A percentile compares a stretch with the other conserved stretches of the same genome.
Evolutionary conservation across 2,797 vertebrate species (phyloP).

Genomic region (Arctocebus calabarensis): DNA sequence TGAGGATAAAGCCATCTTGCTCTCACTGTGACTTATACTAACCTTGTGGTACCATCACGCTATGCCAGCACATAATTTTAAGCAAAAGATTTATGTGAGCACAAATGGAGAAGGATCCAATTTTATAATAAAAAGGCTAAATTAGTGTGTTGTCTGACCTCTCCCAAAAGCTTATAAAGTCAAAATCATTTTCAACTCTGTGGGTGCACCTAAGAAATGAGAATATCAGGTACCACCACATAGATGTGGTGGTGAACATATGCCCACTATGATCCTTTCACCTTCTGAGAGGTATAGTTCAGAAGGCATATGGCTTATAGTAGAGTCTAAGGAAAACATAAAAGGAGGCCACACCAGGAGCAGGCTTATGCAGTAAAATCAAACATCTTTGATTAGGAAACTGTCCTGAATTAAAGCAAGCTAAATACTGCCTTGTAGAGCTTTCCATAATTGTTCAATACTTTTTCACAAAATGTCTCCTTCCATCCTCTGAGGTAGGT

Average conservation of each 20-base stretch:
- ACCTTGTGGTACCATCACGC: not conserved
- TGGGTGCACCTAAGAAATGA: not conserved
- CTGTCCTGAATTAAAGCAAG: conserved; percentile 37
- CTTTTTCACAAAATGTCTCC: conserved; percentile 21
- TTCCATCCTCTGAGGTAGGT: not conserved
- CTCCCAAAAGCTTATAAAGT: conserved; percentile 13
- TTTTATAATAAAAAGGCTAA: conserved; percentile 40
- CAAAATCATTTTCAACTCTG: conserved; percentile 33
- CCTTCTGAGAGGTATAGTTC: not conserved
- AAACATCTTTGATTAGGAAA: not conserved
- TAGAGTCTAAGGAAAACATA: not conserved
- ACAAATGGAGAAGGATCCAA: conserved; percentile 8
- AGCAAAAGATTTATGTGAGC: conserved; percentile 42
- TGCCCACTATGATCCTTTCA: not conserved
- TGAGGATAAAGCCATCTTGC: not conserved
- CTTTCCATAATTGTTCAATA: conserved; percentile 30
- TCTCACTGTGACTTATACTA: conserved; percentile 27
- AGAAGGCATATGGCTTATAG: conserved; percentile 28
- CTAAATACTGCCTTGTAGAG: not conserved
- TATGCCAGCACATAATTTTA: not conserved
- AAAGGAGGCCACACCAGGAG: not conserved
- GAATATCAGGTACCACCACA: not conserved
- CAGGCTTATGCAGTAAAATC: conserved; percentile 23
- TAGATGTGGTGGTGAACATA: not conserved
- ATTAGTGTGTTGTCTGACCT: not conserved